Percentiles rank a stretch among this genome's conserved stretches.
Evolutionary conservation across 2,888 invertebrate genomes (phyloP).

Genomic region (Agonopterix subpropinquella): DNA sequence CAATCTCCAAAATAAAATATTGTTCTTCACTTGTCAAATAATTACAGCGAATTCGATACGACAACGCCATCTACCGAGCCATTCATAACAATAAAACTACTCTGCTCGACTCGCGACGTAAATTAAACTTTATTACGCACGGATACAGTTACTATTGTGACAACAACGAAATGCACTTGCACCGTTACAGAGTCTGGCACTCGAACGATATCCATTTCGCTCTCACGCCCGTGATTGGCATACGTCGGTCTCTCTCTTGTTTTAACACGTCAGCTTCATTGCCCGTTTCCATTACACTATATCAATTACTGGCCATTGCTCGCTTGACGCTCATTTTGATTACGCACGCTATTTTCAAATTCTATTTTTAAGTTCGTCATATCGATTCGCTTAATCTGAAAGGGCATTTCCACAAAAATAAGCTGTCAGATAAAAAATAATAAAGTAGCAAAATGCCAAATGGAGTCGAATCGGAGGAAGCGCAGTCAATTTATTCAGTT

Average conservation of each 20-base stretch:
- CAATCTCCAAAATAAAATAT: slow-evolving; percentile 6
- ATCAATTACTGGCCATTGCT: slow-evolving; percentile 56
- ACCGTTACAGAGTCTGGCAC: slow-evolving; percentile 40
- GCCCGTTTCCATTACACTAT: slow-evolving; percentile 72
- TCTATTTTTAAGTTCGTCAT: slow-evolving; percentile 3
- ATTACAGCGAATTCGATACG: slow-evolving; percentile 29
- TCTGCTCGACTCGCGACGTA: slow-evolving; percentile 16
- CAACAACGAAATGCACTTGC: slow-evolving; percentile 53
- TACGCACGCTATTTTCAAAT: slow-evolving; percentile 15
- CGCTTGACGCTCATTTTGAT: slow-evolving; percentile 32
- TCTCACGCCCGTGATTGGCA: slow-evolving; percentile 39
- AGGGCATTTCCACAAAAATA: slow-evolving; percentile 21
- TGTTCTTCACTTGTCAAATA: slow-evolving; percentile 20
- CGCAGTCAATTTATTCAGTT: slow-evolving; percentile 57
- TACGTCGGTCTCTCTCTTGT: slow-evolving; percentile 54
- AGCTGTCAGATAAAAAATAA: slow-evolving; percentile 43
- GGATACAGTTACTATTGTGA: slow-evolving; percentile 54
- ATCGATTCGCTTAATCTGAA: background rate
- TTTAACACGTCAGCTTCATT: slow-evolving; percentile 63
- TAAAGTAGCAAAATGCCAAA: slow-evolving; percentile 46
- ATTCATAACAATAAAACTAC: slow-evolving; percentile 26
- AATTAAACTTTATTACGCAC: slow-evolving; percentile 40
- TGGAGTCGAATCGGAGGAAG: slow-evolving; percentile 47
- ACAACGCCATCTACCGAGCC: slow-evolving; percentile 53
- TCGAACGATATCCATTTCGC: slow-evolving; percentile 50